Conservation (phyloP, 2,888 invertebrate species). For the Trichopoda pennipes region DNA sequence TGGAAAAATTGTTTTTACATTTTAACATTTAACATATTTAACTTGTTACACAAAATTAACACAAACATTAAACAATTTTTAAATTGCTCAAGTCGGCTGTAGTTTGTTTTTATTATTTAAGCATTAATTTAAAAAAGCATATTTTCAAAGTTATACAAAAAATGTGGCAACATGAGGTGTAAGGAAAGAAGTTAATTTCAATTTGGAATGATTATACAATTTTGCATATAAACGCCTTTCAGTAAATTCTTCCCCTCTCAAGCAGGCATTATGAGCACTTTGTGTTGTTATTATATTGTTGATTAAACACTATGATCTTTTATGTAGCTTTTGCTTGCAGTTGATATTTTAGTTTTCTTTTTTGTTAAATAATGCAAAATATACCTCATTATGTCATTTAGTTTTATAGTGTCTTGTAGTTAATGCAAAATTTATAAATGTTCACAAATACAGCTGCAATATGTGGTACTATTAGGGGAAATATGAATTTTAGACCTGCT, state of each 20-base stretch:
- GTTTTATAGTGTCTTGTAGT: conserved; percentile 59
- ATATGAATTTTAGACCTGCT: neutral
- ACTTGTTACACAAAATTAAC: conserved; percentile 62
- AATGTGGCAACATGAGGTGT: conserved; percentile 3
- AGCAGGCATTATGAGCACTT: neutral
- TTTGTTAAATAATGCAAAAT: conserved; percentile 68
- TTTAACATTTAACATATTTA: conserved; percentile 46
- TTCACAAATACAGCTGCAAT: conserved; percentile 66
- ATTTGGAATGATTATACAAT: conserved; percentile 54
- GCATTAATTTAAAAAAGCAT: conserved; percentile 38
- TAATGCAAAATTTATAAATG: conserved; percentile 73
- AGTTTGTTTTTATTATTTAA: conserved; percentile 3
- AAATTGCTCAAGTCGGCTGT: conserved; percentile 5
- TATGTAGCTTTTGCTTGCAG: neutral
- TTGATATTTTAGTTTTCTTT: conserved; percentile 7
- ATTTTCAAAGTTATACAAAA: neutral
- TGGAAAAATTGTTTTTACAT: conserved; percentile 51
- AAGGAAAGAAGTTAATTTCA: conserved; percentile 47
- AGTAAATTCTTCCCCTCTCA: conserved; percentile 29
- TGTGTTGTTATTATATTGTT: conserved; percentile 15
- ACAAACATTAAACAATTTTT: conserved; percentile 40
- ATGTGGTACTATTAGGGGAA: conserved; percentile 25
- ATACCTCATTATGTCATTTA: conserved; percentile 71
- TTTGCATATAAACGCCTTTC: conserved; percentile 57
- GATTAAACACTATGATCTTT: conserved; percentile 25